Base-by-base conservation (phyloP, 2,888 invertebrate species). In the Xanthorhoe designata region DNA sequence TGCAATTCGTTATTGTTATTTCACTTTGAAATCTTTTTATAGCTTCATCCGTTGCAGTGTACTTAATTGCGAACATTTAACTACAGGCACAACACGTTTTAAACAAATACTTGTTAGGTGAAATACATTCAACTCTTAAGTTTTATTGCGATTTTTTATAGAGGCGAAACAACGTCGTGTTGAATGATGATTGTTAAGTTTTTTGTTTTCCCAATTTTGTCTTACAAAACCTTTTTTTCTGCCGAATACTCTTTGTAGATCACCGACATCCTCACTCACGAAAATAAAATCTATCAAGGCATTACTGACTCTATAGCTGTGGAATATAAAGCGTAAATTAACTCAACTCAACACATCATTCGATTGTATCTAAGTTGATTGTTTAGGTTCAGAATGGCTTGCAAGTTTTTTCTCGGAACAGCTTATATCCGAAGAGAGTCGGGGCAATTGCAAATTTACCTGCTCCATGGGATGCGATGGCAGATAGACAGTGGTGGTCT, bases 381-480 rank as follows among this genome's bases (percentile, higher is more conserved):
- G 69, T 73, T 79, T 79, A 77, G 80, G 78, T 78, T 77, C 74
- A 80, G 77, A 79, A 78, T 84, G 69, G 78, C 71, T 77, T 79
- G 78, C 76, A 77, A 71, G 76, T 79, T 80, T 80, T 70, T 75
- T 73, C 73, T 69, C 50, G 29, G 70, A 73, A 76, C 76, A 75
- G 77, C 73, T 79, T 78, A n/a, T n/a, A 73, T 74, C 72, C 75
- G 74, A 77, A 78, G 78, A 79, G 76, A 79, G 79, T 80, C 82
- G 71, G 77, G 84, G 77, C 82, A 81, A 82, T 85, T 83, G 86
- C 86, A 82, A 87, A 86, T 85, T 86, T 90, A 89, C 90, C 89
- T 89, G 89, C 83, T 79, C 74, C 68, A 70, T 71, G 75, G 76
- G 78, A 81, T 81, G 77, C 79, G 80, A 81, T 80, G 78, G 82